Conservation (phyloP, 2,888 invertebrate genomes). For the Amiota communis region DNA sequence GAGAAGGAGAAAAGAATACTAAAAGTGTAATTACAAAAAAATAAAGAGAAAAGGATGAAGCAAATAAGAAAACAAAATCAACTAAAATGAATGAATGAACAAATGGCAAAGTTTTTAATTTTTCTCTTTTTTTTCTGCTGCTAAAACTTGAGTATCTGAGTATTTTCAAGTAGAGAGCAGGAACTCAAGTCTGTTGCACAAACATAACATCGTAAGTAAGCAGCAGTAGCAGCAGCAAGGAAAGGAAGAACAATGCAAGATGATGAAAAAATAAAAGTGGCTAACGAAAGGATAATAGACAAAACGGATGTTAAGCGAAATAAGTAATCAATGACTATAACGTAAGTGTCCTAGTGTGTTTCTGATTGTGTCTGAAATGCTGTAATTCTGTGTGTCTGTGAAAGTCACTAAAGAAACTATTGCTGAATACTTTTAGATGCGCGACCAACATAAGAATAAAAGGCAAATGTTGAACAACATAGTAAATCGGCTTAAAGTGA, state of each 20-base stretch:
- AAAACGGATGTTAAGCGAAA: constrained; percentile 55
- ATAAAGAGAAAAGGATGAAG: constrained; percentile 6
- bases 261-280: constrained; percentile 55
- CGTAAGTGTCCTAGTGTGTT: not conserved
- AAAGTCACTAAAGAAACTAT: constrained; percentile 3
- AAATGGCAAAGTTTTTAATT: constrained; percentile 61
- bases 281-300: constrained; percentile 49
- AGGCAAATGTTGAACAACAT: constrained; percentile 10
- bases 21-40: constrained; percentile 49
- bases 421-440: constrained; percentile 15
- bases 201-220: not conserved
- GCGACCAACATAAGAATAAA: constrained; percentile 32
- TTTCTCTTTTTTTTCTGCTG: constrained; percentile 40
- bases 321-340: constrained; percentile 56
- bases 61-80: constrained; percentile 31
- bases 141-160: not conserved
- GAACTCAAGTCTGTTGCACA: constrained; percentile 56
- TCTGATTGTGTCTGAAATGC: not conserved
- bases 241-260: constrained; percentile 37
- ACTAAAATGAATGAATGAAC: constrained; percentile 29
- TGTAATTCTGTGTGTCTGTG: constrained; percentile 15
- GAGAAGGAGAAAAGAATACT: not conserved
- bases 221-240: not conserved
- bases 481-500: constrained; percentile 69
- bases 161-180: constrained; percentile 30